These are phyloP conservation scores for Phymanthus crucifer DNA, from an alignment of 92 coral and sea anemone species.

Conservation along the genomic window DNA sequence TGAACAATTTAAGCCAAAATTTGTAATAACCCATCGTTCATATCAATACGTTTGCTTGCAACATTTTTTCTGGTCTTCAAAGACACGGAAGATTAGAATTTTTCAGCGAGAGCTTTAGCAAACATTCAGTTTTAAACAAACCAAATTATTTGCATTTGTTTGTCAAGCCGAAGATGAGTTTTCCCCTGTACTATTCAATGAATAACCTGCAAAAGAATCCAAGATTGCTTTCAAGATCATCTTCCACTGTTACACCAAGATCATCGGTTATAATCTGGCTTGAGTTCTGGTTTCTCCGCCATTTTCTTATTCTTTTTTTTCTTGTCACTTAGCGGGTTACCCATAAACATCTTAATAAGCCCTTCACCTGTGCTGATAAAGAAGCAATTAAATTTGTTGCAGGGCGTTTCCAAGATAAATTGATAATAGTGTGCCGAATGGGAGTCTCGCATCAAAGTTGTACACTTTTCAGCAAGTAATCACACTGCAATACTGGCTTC, in stretches of 20 bases:
- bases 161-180: not conserved
- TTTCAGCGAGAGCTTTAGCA: not conserved
- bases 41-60: not conserved
- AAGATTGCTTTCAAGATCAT: slow-evolving; percentile 6
- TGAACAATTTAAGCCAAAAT: not conserved
- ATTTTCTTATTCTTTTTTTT: not conserved
- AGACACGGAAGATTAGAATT: not conserved
- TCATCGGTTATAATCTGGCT: not conserved
- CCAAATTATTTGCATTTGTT: not conserved
- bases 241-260: not conserved
- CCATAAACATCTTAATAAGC: not conserved
- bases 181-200: not conserved
- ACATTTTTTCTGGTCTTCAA: not conserved
- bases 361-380: not conserved
- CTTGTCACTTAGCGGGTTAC: not conserved
- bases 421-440: not conserved
- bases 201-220: slow-evolving; percentile 3
- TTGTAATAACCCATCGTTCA: not conserved
- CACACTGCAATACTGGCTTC: not conserved
- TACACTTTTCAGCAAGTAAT: not conserved
- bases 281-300: not conserved
- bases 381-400: not conserved
- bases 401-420: not conserved
- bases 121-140: slow-evolving; percentile 3
- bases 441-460: not conserved